These are phyloP conservation scores for Xyliphius kryptos DNA, from an alignment of 2,113 vertebrate genomes.

Conservation along the genomic window DNA sequence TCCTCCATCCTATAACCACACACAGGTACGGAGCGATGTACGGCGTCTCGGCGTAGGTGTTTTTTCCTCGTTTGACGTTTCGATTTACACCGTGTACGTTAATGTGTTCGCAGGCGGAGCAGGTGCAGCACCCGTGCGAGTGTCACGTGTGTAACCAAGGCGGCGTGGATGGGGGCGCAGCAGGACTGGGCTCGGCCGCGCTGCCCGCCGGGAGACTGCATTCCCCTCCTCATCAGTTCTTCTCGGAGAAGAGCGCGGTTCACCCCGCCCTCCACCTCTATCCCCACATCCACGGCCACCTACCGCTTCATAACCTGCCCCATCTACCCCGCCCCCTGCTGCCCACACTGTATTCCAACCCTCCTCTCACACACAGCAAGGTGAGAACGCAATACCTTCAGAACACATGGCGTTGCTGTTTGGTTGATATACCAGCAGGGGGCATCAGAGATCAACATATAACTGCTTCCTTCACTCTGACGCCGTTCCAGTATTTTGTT, in stretches of 20 bases:
- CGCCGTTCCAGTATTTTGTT: too few relatives aligned
- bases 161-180: conserved; percentile 62
- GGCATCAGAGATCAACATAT: too few relatives aligned
- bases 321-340: conserved; percentile 84
- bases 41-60: too few relatives aligned
- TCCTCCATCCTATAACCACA: conserved; percentile 71
- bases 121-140: conserved; percentile 80
- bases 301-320: conserved; percentile 85
- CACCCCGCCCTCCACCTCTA: conserved; percentile 94
- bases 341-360: conserved; percentile 87
- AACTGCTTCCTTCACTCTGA: too few relatives aligned
- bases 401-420: neutral
- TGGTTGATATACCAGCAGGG: neutral
- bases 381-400: conserved; percentile 58
- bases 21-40: conserved; percentile 68
- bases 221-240: conserved; percentile 77
- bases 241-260: conserved; percentile 85
- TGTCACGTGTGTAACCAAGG: conserved; percentile 96
- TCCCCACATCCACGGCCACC: conserved; percentile 95
- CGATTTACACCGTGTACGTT: too few relatives aligned
- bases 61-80: too few relatives aligned
- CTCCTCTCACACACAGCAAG: conserved; percentile 90
- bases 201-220: conserved; percentile 75
- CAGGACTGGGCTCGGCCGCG: conserved; percentile 68
- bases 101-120: conserved; percentile 65